phyloP scores from a whole-genome alignment of 2,888 invertebrate species.

The Ormyrus labotus region DNA sequence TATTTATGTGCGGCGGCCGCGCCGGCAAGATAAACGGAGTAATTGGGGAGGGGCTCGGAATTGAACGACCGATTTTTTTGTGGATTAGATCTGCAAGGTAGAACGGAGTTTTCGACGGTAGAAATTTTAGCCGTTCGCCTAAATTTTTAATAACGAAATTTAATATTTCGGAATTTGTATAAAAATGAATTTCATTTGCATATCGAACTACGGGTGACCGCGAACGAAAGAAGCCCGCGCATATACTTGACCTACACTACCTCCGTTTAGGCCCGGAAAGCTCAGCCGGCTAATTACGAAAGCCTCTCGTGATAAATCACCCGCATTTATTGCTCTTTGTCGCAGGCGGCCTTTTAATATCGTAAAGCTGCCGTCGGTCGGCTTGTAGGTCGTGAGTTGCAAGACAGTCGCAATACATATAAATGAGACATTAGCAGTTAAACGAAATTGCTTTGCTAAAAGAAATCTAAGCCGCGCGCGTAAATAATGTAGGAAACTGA shows the following conservation, averaged over 20 bases:
- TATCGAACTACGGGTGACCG: no score
- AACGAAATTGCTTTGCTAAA: constrained; percentile 12
- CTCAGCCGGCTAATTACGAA: constrained; percentile 21
- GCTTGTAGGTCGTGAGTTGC: constrained; percentile 19
- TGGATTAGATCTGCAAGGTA: no score
- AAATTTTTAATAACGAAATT: no score
- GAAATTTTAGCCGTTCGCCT: no score
- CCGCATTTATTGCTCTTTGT: constrained; percentile 30
- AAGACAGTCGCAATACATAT: constrained; percentile 10
- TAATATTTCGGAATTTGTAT: no score
- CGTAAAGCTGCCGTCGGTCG: constrained; percentile 14
- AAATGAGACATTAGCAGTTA: constrained; percentile 17
- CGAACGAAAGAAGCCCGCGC: not conserved
- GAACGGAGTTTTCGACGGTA: no score
- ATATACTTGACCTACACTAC: constrained; percentile 33
- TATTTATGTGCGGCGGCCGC: no score
- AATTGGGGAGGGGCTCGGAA: no score
- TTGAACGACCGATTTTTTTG: no score
- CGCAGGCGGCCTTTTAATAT: constrained; percentile 18
- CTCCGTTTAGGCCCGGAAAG: constrained; percentile 19
- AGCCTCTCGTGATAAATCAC: constrained; percentile 37
- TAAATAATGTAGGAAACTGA: no score
- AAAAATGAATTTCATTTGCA: no score
- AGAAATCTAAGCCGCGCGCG: not conserved
- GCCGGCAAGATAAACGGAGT: no score